These are phyloP conservation scores for Watsonalla binaria DNA, from an alignment of 2,888 invertebrate genomes.

Conservation along the genomic window DNA sequence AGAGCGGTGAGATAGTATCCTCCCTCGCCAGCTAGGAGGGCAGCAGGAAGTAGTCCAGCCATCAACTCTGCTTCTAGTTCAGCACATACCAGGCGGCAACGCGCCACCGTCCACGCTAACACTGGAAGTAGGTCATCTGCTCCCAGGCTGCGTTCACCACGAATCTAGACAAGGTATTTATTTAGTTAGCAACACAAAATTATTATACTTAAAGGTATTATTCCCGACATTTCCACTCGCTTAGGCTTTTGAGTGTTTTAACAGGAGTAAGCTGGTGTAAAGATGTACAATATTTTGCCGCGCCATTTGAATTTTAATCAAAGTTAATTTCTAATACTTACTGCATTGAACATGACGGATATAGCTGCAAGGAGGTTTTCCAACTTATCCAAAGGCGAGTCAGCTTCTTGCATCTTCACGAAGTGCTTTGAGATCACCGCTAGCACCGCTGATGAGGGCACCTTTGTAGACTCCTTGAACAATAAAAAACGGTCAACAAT, in stretches of 20 bases:
- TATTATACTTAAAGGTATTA: too few relatives aligned
- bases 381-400: conserved; percentile 94
- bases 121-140: conserved; percentile 95
- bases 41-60: conserved; percentile 95
- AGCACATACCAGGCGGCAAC: conserved; percentile 92
- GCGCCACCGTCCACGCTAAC: conserved; percentile 94
- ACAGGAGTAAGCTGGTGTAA: too few relatives aligned
- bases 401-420: conserved; percentile 91
- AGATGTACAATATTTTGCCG: too few relatives aligned
- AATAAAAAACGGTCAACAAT: conserved; percentile 4
- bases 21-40: conserved; percentile 93
- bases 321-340: conserved; percentile 51
- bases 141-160: conserved; percentile 84
- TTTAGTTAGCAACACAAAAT: too few relatives aligned
- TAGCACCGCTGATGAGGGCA: conserved; percentile 86
- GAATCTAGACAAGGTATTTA: conserved; percentile 70
- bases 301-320: background rate
- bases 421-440: conserved; percentile 88
- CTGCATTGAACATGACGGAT: conserved; percentile 90
- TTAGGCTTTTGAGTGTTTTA: too few relatives aligned
- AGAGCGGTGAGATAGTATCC: conserved; percentile 96
- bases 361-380: conserved; percentile 94
- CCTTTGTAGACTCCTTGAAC: conserved; percentile 82
- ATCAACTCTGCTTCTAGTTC: conserved; percentile 98
- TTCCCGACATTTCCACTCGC: too few relatives aligned